Percentiles rank a stretch among this genome's conserved stretches.
These are phyloP conservation scores for Aspidiotus rigidus DNA, from an alignment of 2,888 invertebrate species.

Conservation along the genomic window DNA sequence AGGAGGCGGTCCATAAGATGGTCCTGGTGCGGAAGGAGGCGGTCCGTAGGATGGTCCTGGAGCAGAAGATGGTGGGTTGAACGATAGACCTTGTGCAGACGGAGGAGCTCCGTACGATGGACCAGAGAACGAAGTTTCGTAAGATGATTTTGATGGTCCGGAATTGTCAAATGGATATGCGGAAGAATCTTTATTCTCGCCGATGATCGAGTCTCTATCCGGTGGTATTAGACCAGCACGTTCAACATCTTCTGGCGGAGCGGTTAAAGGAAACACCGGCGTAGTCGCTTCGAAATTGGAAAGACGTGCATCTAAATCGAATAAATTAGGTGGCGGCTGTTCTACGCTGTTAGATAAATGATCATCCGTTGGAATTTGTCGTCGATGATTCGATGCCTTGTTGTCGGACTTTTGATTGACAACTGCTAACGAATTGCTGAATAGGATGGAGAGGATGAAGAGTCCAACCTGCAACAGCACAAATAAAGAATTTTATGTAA, in stretches of 20 bases:
- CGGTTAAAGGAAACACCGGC: conserved; percentile 22
- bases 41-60: conserved; percentile 11
- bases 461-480: conserved; percentile 14
- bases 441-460: neutral
- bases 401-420: conserved; percentile 18
- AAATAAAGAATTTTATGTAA: too few species aligned
- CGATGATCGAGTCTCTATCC: conserved; percentile 29
- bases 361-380: conserved; percentile 15
- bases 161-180: conserved; percentile 37
- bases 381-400: conserved; percentile 9
- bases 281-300: conserved; percentile 25
- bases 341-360: conserved; percentile 6
- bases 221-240: conserved; percentile 35
- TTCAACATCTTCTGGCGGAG: conserved; percentile 41
- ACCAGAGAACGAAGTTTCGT: conserved; percentile 40
- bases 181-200: conserved; percentile 7
- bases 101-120: conserved; percentile 41
- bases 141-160: conserved; percentile 41
- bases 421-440: conserved; percentile 6
- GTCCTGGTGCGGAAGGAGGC: conserved; percentile 36
- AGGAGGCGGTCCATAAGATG: conserved; percentile 39
- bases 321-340: neutral
- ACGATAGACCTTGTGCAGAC: conserved; percentile 34
- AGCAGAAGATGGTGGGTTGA: neutral
- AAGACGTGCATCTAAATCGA: neutral